Evolutionary conservation across 2,888 invertebrate genomes (phyloP), one percentile per base, ranked within the genome.

Genomic region (Scaptomyza polygonia): DNA sequence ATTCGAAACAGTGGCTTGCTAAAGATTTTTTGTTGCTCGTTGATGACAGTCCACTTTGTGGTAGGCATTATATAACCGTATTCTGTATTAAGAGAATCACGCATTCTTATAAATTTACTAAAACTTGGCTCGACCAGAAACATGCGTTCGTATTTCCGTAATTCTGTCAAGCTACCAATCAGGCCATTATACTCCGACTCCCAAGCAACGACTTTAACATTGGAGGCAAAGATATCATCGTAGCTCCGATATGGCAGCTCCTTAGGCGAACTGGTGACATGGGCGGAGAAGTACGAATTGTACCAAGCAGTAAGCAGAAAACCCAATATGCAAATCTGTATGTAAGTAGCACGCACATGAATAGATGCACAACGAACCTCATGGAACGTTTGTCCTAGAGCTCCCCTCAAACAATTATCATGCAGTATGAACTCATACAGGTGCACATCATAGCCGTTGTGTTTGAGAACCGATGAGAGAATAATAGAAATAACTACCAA

Each of bases 261-360:
- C 40, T 88, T 90, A 0, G 90, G 90, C 0, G 85, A 72, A n/a
- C 77, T 88, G 1, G 88, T 90, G 8, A 89, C 79, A 55, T 84
- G 90, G 0, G 90, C 81, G 5, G 90, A 88, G 51, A 90, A 89
- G 57, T 88, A 88, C 0, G 89, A 85, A 42, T 89, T 91, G 30
- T 89, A 91, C 57, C 88, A 85, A 5, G 88, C 88, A 5, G 90
- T 89, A 4, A 90, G 69, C 4, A 90, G 63, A 12, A 90, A 79
- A 1, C 91, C 90, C 36, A 90, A 25, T 0, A 88, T 30, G 49
- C 88, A 90, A 7, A 91, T 90, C 54, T 88, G 67, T 3, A 90
- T 39, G 36, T 90, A 91, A 9, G 86, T 87, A 30, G 74, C 81
- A 1, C 86, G 78, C 4, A 91, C 71, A 0, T 77, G 58, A 1